Conservation (phyloP, 2,797 vertebrate species). For the Sebastes trivittatus region DNA sequence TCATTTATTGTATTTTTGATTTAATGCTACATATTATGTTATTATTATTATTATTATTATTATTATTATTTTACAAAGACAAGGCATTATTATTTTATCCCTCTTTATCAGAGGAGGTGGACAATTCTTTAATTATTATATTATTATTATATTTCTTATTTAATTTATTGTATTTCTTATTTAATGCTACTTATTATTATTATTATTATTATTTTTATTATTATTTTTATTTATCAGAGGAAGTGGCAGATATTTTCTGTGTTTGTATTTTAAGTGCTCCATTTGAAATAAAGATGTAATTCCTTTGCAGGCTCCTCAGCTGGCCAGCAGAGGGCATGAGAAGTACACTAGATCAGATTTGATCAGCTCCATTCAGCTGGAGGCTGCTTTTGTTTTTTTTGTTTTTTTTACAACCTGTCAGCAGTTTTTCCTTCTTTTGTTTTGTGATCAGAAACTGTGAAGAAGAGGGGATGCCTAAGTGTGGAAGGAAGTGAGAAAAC, state of each 20-base stretch:
- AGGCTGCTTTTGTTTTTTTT: not conserved
- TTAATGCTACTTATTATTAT: not conserved
- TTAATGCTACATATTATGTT: not conserved
- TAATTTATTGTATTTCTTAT: too few relatives aligned
- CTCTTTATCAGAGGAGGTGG: not conserved
- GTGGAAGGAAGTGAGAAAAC: not conserved
- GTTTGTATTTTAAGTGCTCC: not conserved
- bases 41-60: too few relatives aligned
- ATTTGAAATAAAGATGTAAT: not conserved
- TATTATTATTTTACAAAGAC: not conserved
- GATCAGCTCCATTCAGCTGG: not conserved
- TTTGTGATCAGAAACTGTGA: not conserved
- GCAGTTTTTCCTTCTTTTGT: not conserved
- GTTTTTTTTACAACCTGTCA: not conserved
- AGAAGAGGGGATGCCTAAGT: not conserved
- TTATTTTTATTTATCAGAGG: not conserved
- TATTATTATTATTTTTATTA: not conserved
- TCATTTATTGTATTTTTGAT: too few relatives aligned
- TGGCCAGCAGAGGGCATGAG: conserved; percentile 58
- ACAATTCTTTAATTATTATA: too few relatives aligned
- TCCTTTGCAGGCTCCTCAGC: not conserved
- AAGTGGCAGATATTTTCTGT: not conserved
- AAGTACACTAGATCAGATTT: not conserved
- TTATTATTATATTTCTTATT: too few relatives aligned
- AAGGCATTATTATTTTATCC: not conserved